A percentile compares a stretch with the other conserved stretches of the same genome.
Evolutionary conservation across 37 sponge, comb jelly and placozoan genomes (phyloP).

Genomic region (Theonella swinhoei): DNA sequence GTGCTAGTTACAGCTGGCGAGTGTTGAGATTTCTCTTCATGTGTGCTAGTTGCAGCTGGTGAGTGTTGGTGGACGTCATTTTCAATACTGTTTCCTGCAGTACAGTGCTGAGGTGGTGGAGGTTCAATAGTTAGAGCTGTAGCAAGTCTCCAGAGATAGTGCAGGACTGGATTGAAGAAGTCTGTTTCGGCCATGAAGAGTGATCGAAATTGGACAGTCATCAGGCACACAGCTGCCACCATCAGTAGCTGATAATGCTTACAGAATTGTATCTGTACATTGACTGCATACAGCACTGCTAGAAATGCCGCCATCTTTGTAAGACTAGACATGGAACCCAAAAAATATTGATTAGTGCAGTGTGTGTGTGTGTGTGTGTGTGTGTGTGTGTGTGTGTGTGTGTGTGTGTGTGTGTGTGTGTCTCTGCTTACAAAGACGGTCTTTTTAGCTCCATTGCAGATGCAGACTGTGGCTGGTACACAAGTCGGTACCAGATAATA

Average conservation of each 20-base stretch:
- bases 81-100: not conserved
- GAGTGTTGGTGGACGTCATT: too few species aligned
- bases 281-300: not conserved
- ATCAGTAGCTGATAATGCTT: not conserved
- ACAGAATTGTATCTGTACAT: not conserved
- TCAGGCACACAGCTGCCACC: not conserved
- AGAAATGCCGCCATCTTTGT: not conserved
- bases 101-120: not conserved
- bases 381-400: not conserved
- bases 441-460: slow-evolving; percentile 25
- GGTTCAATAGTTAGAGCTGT: not conserved
- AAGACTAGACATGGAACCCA: not conserved
- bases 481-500: slow-evolving; percentile 32
- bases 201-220: not conserved
- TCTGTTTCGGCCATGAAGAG: not conserved
- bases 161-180: not conserved
- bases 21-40: too few species aligned
- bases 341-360: not conserved
- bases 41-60: too few species aligned
- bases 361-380: not conserved
- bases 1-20: too few species aligned
- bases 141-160: not conserved
- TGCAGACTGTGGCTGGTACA: slow-evolving; percentile 14
- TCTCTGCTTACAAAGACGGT: slow-evolving; percentile 52
- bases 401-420: not conserved